phyloP scores from a whole-genome alignment of 2,888 invertebrate genomes.

The Synanthedon formicaeformis region DNA sequence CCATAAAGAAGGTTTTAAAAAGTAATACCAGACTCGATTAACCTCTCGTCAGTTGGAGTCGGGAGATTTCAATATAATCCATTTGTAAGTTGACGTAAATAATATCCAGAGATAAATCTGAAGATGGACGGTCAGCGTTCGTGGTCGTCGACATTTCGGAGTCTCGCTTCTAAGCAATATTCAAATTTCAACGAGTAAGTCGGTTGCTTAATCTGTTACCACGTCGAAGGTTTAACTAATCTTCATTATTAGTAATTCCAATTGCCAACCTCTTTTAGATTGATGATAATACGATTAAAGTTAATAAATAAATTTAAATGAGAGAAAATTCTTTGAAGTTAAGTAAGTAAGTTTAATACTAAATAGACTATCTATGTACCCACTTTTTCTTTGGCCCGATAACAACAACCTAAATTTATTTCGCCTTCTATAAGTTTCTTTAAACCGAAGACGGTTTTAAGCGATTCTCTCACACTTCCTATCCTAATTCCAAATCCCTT shows the following conservation, averaged over 20 bases:
- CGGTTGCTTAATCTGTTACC: slow-evolving; percentile 23
- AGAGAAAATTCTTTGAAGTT: too few species aligned
- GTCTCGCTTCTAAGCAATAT: slow-evolving; percentile 29
- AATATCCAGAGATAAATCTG: slow-evolving; percentile 39
- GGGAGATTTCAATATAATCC: slow-evolving; percentile 25
- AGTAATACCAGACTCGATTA: neutral
- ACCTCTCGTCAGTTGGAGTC: slow-evolving; percentile 7
- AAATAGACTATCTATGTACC: too few species aligned
- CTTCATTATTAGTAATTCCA: slow-evolving; percentile 1
- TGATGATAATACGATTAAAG: too few species aligned
- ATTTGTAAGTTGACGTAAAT: slow-evolving; percentile 36
- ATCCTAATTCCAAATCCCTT: too few species aligned
- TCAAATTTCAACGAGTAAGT: slow-evolving; percentile 44
- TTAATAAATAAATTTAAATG: too few species aligned
- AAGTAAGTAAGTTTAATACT: too few species aligned
- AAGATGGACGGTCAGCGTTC: slow-evolving; percentile 32
- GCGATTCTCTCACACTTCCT: too few species aligned
- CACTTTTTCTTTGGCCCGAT: too few species aligned
- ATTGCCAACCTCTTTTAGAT: neutral
- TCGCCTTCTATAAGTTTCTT: too few species aligned
- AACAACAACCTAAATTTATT: too few species aligned
- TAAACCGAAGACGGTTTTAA: too few species aligned
- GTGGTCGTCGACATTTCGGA: slow-evolving; percentile 26
- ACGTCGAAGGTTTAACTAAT: slow-evolving; percentile 21
- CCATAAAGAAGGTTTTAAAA: neutral